Percentiles rank a stretch among this genome's conserved stretches.
These are phyloP conservation scores for Pongo pygmaeus DNA, from an alignment of 2,113 vertebrate genomes.

Conservation along the genomic window DNA sequence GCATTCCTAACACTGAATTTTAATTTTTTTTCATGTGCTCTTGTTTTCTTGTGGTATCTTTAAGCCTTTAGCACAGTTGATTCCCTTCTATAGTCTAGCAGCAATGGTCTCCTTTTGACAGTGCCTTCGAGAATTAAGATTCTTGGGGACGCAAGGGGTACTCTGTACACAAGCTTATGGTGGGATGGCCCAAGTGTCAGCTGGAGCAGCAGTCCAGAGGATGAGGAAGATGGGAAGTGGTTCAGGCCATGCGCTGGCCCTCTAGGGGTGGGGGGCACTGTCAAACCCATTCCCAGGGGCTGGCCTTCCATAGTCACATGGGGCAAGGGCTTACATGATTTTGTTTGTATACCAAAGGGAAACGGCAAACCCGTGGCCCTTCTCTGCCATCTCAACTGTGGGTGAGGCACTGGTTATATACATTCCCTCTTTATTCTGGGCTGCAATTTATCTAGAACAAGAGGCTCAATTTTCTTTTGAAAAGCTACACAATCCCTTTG, in stretches of 20 bases:
- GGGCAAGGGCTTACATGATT: not conserved
- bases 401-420: not conserved
- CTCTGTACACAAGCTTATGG: too few relatives aligned
- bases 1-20: not conserved
- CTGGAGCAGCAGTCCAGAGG: not conserved
- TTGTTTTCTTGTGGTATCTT: not conserved
- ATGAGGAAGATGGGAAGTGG: not conserved
- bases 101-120: not conserved
- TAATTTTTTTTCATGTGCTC: not conserved
- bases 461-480: not conserved
- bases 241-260: not conserved
- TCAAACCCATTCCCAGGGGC: not conserved
- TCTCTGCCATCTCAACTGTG: not conserved
- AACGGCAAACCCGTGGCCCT: not conserved
- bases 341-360: not conserved
- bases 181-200: not conserved
- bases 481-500: not conserved
- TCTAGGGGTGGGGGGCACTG: not conserved
- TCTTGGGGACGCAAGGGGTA: not conserved
- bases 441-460: not conserved
- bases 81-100: not conserved
- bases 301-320: not conserved
- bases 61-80: not conserved
- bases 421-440: not conserved
- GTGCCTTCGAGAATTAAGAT: not conserved